These are phyloP conservation scores for Orbicella faveolata DNA, from an alignment of 64 coral and sea anemone species.

Conservation along the genomic window DNA sequence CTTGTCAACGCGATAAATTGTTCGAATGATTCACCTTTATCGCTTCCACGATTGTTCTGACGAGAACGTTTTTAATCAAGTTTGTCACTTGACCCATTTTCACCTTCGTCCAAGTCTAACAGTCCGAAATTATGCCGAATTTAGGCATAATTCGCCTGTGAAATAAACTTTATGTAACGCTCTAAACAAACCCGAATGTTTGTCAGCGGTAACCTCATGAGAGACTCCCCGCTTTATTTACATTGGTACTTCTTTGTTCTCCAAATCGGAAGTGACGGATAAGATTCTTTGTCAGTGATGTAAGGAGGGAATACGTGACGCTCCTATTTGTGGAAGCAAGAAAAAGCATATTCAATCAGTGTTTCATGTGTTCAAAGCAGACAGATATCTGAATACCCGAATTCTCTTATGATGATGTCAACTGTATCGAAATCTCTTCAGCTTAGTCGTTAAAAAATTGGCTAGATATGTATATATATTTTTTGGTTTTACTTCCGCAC, in stretches of 20 bases:
- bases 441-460: too few species aligned
- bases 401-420: too few species aligned
- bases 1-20: slow-evolving; percentile 15
- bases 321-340: too few species aligned
- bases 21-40: neutral
- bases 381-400: too few species aligned
- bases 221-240: neutral
- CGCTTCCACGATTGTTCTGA: neutral
- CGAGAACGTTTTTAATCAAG: neutral
- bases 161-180: neutral
- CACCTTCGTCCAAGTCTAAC: neutral
- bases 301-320: neutral
- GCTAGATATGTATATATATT: too few species aligned
- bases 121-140: neutral
- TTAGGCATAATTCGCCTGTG: neutral
- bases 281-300: neutral
- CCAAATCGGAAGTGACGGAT: slow-evolving; percentile 14
- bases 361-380: too few species aligned
- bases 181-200: neutral
- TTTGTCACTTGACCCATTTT: slow-evolving; percentile 1
- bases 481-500: too few species aligned
- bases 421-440: too few species aligned
- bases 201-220: slow-evolving; percentile 24
- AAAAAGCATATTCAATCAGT: too few species aligned
- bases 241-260: neutral